These are phyloP conservation scores for Calephelis perditalis DNA, from an alignment of 2,888 invertebrate genomes.

Conservation along the genomic window DNA sequence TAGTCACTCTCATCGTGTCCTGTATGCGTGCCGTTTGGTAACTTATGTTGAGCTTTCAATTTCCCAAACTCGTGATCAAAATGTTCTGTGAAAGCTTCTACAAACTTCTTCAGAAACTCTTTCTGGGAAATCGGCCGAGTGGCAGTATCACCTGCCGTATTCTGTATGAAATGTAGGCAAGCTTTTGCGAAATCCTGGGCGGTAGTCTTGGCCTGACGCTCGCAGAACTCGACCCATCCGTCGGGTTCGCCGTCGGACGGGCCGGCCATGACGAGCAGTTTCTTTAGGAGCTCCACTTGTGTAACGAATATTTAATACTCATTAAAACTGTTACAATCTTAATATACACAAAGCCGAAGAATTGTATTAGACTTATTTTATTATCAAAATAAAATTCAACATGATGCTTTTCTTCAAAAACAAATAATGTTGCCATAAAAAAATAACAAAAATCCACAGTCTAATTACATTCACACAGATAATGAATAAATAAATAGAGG, in stretches of 20 bases:
- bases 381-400: constrained; percentile 64
- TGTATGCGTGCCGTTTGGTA: constrained; percentile 67
- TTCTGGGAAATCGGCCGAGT: constrained; percentile 82
- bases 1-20: constrained; percentile 81
- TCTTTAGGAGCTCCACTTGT: constrained; percentile 75
- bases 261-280: constrained; percentile 73
- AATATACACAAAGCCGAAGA: constrained; percentile 32
- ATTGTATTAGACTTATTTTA: constrained; percentile 48
- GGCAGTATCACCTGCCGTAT: constrained; percentile 82
- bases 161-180: constrained; percentile 87
- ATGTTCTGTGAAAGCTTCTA: constrained; percentile 90
- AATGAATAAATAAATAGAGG: too few species aligned
- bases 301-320: constrained; percentile 42
- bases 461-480: too few species aligned
- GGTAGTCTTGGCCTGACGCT: constrained; percentile 90
- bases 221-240: constrained; percentile 91
- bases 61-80: constrained; percentile 87
- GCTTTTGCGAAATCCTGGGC: constrained; percentile 93
- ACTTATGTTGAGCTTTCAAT: constrained; percentile 62
- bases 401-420: constrained; percentile 68
- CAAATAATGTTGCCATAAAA: constrained; percentile 62
- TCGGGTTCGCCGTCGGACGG: constrained; percentile 80
- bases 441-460: constrained; percentile 27
- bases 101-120: constrained; percentile 88
- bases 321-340: constrained; percentile 37